Evolutionary conservation across 2,113 vertebrate genomes (phyloP).

Genomic region (Triplophysa dalaica): DNA sequence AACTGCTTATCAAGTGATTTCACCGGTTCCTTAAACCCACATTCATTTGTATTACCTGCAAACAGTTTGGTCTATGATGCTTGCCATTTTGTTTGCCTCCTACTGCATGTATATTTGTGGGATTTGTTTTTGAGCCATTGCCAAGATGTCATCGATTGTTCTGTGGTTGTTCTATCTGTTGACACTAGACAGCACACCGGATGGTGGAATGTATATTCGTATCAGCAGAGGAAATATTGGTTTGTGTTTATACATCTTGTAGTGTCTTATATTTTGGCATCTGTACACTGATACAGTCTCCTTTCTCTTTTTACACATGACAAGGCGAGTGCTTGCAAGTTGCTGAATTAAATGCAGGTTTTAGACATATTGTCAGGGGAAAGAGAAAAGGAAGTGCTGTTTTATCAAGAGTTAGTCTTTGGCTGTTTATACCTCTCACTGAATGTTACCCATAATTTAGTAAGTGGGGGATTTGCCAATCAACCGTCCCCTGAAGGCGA

Average conservation of each 20-base stretch:
- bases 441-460: slow-evolving; percentile 23
- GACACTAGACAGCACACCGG: slow-evolving; percentile 45
- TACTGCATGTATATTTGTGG: slow-evolving; percentile 1
- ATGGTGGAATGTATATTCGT: slow-evolving; percentile 46
- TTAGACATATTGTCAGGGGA: slow-evolving; percentile 27
- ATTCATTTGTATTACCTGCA: neutral
- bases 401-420: slow-evolving; percentile 34
- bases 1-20: too few species aligned
- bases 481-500: slow-evolving; percentile 30
- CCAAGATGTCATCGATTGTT: slow-evolving; percentile 37
- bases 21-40: too few species aligned
- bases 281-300: slow-evolving; percentile 39
- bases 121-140: neutral
- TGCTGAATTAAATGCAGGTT: slow-evolving; percentile 37
- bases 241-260: slow-evolving; percentile 47
- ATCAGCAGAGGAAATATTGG: slow-evolving; percentile 47
- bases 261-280: slow-evolving; percentile 48
- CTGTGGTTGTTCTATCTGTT: slow-evolving; percentile 29
- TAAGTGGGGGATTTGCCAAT: slow-evolving; percentile 26
- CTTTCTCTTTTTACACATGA: slow-evolving; percentile 34
- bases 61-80: neutral
- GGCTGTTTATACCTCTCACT: slow-evolving; percentile 12
- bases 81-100: neutral
- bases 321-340: slow-evolving; percentile 17
- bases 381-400: slow-evolving; percentile 21